Conservation (phyloP, 2,888 invertebrate genomes). For the Azorinus chamasolen region DNA sequence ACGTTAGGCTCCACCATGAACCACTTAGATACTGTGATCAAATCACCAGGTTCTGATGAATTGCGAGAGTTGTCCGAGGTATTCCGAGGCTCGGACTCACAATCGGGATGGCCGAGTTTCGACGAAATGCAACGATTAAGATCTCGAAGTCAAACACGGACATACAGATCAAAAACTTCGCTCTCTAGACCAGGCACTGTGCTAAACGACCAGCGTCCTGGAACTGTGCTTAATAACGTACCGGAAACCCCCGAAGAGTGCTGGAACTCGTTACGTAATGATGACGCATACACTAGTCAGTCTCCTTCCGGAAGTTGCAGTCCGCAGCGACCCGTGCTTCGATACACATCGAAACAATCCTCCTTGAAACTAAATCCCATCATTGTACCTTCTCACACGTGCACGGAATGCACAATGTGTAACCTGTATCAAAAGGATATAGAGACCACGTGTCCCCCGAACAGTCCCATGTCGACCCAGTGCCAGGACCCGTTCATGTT, state of each 20-base stretch:
- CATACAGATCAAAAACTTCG: constrained; percentile 19
- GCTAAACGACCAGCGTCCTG: constrained; percentile 11
- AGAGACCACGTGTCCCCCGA: constrained; percentile 62
- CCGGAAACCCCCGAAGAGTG: not conserved
- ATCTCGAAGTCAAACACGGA: constrained; percentile 19
- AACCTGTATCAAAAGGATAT: constrained; percentile 51
- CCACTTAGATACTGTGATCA: constrained; percentile 49
- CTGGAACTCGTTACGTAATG: not conserved
- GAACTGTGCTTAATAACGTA: not conserved
- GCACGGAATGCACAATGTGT: constrained; percentile 67
- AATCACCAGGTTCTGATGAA: constrained; percentile 52
- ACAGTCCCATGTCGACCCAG: constrained; percentile 58
- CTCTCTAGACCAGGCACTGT: constrained; percentile 46
- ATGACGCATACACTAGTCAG: not conserved
- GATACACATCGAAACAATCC: constrained; percentile 56
- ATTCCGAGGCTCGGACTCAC: constrained; percentile 40
- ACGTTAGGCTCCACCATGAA: constrained; percentile 58
- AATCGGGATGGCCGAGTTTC: constrained; percentile 51
- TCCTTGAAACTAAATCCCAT: constrained; percentile 54
- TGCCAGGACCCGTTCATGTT: not conserved
- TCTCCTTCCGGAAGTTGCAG: not conserved
- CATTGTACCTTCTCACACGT: constrained; percentile 67
- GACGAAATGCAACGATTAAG: constrained; percentile 46
- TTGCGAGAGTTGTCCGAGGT: constrained; percentile 49
- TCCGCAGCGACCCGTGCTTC: constrained; percentile 45